A percentile compares a stretch with the other conserved stretches of the same genome.
Evolutionary conservation across 2,888 invertebrate genomes (phyloP).

Genomic region (Phania funesta): DNA sequence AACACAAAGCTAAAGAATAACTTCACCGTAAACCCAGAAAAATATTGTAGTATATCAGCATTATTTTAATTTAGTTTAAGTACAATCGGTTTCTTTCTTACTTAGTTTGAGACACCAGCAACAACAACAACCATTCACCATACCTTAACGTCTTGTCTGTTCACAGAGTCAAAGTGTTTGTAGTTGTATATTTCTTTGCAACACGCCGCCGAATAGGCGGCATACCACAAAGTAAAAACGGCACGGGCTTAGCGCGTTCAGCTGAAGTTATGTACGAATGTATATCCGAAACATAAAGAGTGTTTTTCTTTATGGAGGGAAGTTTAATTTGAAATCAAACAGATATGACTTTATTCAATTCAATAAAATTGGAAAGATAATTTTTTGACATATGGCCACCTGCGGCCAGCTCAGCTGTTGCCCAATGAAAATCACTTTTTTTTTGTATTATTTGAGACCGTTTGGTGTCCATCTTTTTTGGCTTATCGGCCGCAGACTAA

Average conservation of each 20-base stretch:
- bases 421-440: no score
- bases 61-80: conserved; percentile 51
- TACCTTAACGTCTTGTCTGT: conserved; percentile 55
- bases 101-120: neutral
- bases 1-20: conserved; percentile 60
- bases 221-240: conserved; percentile 78
- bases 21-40: conserved; percentile 52
- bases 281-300: neutral
- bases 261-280: conserved; percentile 73
- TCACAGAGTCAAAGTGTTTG: conserved; percentile 20
- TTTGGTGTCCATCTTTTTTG: no score
- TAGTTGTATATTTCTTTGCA: conserved; percentile 73
- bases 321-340: no score
- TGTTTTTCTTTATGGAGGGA: no score
- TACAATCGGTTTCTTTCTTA: conserved; percentile 43
- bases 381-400: no score
- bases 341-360: no score
- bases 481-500: no score
- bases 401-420: no score
- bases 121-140: conserved; percentile 15
- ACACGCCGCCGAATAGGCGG: conserved; percentile 78
- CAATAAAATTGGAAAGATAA: no score
- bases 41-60: conserved; percentile 36
- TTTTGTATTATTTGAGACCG: no score
- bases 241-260: conserved; percentile 80